Conservation (phyloP, 2,113 vertebrate genomes). For the Lota lota region DNA sequence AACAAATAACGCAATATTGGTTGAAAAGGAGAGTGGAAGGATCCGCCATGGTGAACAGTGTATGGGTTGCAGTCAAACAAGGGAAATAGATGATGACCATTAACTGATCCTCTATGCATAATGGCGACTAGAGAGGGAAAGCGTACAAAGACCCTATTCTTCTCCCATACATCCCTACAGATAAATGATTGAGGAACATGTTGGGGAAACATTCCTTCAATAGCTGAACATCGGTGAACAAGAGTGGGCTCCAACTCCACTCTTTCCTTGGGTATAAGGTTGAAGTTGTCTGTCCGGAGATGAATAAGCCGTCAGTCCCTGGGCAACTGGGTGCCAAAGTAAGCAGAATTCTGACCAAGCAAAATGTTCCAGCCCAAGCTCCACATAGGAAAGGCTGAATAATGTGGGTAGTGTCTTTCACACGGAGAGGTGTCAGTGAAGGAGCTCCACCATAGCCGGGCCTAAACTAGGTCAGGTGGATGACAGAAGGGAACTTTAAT, state of each 20-base stretch:
- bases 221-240: conserved; percentile 14
- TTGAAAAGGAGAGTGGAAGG: too few relatives aligned
- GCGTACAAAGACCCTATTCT: too few relatives aligned
- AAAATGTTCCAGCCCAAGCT: conserved; percentile 59
- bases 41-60: too few relatives aligned
- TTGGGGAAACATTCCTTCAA: conserved; percentile 23
- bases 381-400: conserved; percentile 45
- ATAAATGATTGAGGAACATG: conserved; percentile 19
- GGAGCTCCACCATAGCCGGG: conserved; percentile 33
- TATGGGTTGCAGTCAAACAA: too few relatives aligned
- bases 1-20: too few relatives aligned
- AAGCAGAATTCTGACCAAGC: conserved; percentile 64
- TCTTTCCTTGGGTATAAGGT: conserved; percentile 52
- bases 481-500: conserved; percentile 47
- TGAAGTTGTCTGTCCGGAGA: conserved; percentile 68
- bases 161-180: too few relatives aligned
- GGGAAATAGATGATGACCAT: too few relatives aligned
- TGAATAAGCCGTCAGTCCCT: conserved; percentile 57
- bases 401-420: conserved; percentile 60
- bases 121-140: too few relatives aligned
- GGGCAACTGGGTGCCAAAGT: conserved; percentile 65
- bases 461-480: conserved; percentile 27
- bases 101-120: too few relatives aligned
- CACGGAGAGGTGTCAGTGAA: conserved; percentile 43
- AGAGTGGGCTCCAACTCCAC: conserved; percentile 26